phyloP scores from a whole-genome alignment of 2,113 vertebrate genomes.

The Erpornis zantholeuca region DNA sequence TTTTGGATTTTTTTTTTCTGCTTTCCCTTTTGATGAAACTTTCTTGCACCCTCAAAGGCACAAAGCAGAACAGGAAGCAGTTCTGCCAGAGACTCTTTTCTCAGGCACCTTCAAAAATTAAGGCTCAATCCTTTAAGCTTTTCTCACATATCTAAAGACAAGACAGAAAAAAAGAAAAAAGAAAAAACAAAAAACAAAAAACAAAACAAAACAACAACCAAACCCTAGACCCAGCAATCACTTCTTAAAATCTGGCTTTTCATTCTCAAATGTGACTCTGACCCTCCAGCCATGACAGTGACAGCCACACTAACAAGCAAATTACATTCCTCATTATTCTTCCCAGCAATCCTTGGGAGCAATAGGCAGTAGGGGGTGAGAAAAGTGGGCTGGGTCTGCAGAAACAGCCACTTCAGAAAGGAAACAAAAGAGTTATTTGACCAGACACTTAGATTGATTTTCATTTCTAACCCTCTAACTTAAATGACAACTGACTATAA shows the following conservation, averaged over 20 bases:
- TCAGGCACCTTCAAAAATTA: not conserved
- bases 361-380: not conserved
- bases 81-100: not conserved
- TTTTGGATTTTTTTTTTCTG: not conserved
- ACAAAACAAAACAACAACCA: too few relatives aligned
- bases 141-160: not conserved
- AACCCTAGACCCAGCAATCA: not conserved
- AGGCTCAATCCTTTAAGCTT: not conserved
- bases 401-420: not conserved
- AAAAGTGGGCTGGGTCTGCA: not conserved
- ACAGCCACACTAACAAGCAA: not conserved
- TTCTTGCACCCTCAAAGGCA: conserved; percentile 9
- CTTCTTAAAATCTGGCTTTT: not conserved
- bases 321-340: not conserved
- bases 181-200: too few relatives aligned
- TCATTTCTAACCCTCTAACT: not conserved
- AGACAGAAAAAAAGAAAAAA: not conserved
- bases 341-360: not conserved
- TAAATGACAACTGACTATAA: not conserved
- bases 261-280: not conserved
- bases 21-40: conserved; percentile 33
- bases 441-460: not conserved
- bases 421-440: not conserved
- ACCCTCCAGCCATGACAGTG: not conserved
- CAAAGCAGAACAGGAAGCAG: conserved; percentile 2